Evolutionary conservation across 2,797 vertebrate genomes (phyloP), one percentile per base, ranked within the genome.

Genomic region (Falco cherrug): DNA sequence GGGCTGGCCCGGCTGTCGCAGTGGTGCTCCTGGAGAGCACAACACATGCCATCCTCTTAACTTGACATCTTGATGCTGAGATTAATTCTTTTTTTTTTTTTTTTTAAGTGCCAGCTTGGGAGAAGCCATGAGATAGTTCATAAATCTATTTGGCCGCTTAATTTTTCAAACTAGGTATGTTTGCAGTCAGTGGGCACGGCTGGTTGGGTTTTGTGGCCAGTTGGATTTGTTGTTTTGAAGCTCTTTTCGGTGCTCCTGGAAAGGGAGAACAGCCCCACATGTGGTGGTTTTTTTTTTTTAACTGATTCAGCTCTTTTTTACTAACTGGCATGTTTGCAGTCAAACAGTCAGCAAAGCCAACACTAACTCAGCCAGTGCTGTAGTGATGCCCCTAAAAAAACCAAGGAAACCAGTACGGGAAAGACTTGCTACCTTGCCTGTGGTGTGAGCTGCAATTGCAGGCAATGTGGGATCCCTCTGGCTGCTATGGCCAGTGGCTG

Each of bases 31-130:
- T 50, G 67, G 37, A 43, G 43, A 87, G 39, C 35, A 5, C 45
- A 39, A 45, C 2, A 0, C n/a, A 22, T 4, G 0, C 54, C 25
- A 35, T 28, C 59, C 6, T 47, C 68, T 35, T 18, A 13, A 20
- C 71, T 69, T 60, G 21, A 24, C 8, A 16, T 51, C 71, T 56
- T 13, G 2, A 50, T 0, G 0, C 50, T 48, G 65, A 60, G 25
- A 47, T 71, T 7, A 67, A 50, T 28, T 61, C 21, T 51, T 50
- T 53, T 69, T 19, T 28, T 61, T 1, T 4, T 39, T 28, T 24
- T 60, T 51, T 53, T 74, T 19, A 68, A 39, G 33, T 31, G 35
- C 64, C 59, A 64, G 0, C 35, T 56, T 60, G 74, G 50, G 45
- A 84, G 57, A 39, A 59, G 39, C 39, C 0, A 0, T 47, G 54